Evolutionary conservation across 2,797 vertebrate genomes (phyloP).

Genomic region (Cirrhinus mrigala): DNA sequence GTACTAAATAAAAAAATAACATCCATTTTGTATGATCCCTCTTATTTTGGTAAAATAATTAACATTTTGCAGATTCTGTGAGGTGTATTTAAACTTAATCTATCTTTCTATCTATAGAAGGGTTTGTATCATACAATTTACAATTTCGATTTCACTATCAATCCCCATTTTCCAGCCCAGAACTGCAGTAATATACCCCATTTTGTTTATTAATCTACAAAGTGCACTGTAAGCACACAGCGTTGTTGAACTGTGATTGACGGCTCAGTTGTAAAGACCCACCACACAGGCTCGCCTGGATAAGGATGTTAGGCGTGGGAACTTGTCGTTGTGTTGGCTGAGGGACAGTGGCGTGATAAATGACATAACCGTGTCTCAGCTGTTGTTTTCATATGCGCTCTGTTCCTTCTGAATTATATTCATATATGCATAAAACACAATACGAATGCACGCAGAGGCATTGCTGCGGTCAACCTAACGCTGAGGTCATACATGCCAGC

Average conservation of each 20-base stretch:
- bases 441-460: background rate
- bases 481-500: constrained; percentile 2
- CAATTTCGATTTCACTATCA: background rate
- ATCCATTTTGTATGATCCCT: too few relatives aligned
- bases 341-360: constrained; percentile 55
- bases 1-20: too few relatives aligned
- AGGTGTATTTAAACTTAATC: too few relatives aligned
- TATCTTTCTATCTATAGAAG: background rate
- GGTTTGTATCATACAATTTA: background rate
- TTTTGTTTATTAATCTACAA: constrained; percentile 14
- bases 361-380: constrained; percentile 64
- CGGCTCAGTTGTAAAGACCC: constrained; percentile 31
- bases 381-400: constrained; percentile 66
- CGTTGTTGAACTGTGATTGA: constrained; percentile 19
- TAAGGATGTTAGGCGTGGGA: constrained; percentile 37
- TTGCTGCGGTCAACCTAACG: background rate
- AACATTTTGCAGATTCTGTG: too few relatives aligned
- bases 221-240: constrained; percentile 2
- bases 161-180: constrained; percentile 10
- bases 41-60: too few relatives aligned
- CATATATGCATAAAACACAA: constrained; percentile 4
- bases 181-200: constrained; percentile 12
- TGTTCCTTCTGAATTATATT: constrained; percentile 64
- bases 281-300: background rate
- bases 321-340: constrained; percentile 41